A percentile compares a stretch with the other conserved stretches of the same genome.
phyloP scores from a whole-genome alignment of 2,113 vertebrate genomes.

The Zeus faber region DNA sequence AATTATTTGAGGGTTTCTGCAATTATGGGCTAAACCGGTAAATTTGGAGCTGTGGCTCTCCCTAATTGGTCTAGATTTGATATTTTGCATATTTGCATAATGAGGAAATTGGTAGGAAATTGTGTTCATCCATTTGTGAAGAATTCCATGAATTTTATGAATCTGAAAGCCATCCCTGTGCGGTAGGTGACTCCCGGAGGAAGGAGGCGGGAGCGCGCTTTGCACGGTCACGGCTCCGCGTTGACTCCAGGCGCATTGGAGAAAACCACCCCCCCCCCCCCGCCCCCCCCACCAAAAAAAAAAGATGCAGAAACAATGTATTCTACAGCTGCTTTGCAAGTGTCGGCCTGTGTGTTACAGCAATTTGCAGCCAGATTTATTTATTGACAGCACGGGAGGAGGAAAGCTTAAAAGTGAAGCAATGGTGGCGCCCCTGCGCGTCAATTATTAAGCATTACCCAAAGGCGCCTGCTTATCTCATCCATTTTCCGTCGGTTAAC shows the following conservation, averaged over 20 bases:
- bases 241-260: constrained; percentile 21
- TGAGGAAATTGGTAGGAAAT: constrained; percentile 99
- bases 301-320: no score
- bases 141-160: constrained; percentile 99
- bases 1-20: constrained; percentile 99
- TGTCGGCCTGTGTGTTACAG: no score
- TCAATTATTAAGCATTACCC: constrained; percentile 43
- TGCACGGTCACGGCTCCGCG: constrained; percentile 42
- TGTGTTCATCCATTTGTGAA: constrained; percentile 98
- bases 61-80: constrained; percentile 99
- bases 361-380: no score
- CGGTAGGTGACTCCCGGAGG: constrained; percentile 92
- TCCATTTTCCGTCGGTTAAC: constrained; percentile 54
- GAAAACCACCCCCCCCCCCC: background rate
- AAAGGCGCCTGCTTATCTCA: constrained; percentile 37
- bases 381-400: constrained; percentile 9
- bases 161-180: constrained; percentile 96
- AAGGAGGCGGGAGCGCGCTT: constrained; percentile 28
- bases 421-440: constrained; percentile 12
- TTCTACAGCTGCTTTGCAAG: no score
- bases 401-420: constrained; percentile 12
- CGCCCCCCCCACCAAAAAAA: no score
- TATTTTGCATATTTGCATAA: constrained; percentile 99
- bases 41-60: constrained; percentile 97
- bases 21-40: constrained; percentile 98